Percentiles rank a stretch among this genome's conserved stretches.
Conservation (phyloP, 2,113 vertebrate genomes). For the Bothrops jararaca region DNA sequence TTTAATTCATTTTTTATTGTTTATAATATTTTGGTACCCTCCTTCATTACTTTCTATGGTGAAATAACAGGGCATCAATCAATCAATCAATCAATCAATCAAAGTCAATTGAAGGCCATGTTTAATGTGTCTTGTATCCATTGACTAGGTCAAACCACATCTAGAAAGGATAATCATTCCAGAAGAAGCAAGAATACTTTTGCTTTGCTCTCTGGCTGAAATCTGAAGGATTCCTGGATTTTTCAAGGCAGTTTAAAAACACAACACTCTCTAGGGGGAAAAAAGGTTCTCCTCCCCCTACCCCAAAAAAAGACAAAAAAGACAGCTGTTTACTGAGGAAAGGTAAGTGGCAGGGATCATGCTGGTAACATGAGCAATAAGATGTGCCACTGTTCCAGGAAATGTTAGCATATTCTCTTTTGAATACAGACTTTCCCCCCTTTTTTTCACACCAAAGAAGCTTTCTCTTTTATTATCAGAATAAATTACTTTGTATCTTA, state of each 20-base stretch:
- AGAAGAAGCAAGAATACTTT: background rate
- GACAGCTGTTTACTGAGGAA: background rate
- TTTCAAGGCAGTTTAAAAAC: background rate
- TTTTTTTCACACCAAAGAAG: background rate
- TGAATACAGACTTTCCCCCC: background rate
- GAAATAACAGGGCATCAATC: background rate
- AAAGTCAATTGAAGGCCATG: background rate
- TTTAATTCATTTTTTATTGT: background rate
- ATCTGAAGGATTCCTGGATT: background rate
- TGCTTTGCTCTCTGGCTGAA: background rate
- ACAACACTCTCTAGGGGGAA: background rate
- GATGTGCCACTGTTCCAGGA: background rate
- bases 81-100: background rate
- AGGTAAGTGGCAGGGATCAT: no score
- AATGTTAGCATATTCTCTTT: background rate
- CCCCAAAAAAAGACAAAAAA: background rate
- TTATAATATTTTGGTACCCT: background rate
- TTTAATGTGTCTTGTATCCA: background rate
- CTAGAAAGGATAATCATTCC: background rate
- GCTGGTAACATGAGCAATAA: background rate
- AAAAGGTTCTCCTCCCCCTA: background rate
- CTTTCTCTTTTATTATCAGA: background rate
- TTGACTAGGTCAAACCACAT: background rate
- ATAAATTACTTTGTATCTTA: background rate
- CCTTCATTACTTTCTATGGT: background rate